Percentiles rank a stretch among this genome's conserved stretches.
Conservation (phyloP, 2,113 vertebrate species). For the Leucopsar rothschildi region DNA sequence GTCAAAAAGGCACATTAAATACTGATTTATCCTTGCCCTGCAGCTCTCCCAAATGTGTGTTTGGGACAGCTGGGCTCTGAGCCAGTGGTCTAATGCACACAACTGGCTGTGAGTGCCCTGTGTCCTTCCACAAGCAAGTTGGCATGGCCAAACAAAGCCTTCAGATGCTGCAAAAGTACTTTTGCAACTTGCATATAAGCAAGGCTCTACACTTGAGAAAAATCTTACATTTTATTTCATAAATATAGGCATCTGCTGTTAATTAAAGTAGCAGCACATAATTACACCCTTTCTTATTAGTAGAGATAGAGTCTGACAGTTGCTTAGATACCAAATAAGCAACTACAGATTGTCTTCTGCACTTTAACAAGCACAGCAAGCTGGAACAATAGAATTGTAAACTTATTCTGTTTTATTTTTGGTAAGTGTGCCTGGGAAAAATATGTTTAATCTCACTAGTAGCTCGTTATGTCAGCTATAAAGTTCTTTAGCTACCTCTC, state of each 20-base stretch:
- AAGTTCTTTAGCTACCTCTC: background rate
- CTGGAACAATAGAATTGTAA: conserved; percentile 66
- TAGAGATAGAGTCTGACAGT: conserved; percentile 79
- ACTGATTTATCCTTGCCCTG: background rate
- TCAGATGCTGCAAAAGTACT: background rate
- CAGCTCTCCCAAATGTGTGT: background rate
- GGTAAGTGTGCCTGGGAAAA: conserved; percentile 39
- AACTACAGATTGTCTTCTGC: conserved; percentile 71
- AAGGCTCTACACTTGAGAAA: conserved; percentile 49
- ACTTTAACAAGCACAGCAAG: conserved; percentile 58
- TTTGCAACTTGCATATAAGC: conserved; percentile 25
- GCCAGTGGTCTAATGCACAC: background rate
- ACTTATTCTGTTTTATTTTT: conserved; percentile 42
- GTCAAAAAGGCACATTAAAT: background rate
- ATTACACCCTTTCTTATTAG: conserved; percentile 82
- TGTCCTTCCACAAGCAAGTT: background rate
- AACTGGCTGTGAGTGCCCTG: fast-evolving
- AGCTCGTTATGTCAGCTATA: conserved; percentile 31
- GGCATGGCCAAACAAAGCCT: background rate
- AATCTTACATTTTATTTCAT: conserved; percentile 74
- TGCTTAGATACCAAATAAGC: conserved; percentile 84
- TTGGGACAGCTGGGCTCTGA: background rate
- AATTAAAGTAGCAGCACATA: conserved; percentile 81
- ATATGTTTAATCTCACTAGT: conserved; percentile 23
- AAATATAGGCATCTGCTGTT: conserved; percentile 80